A percentile compares a stretch with the other conserved stretches of the same genome.
Evolutionary conservation across 1,140 invertebrate genomes (phyloP).

Genomic region (Zophobas atratus): DNA sequence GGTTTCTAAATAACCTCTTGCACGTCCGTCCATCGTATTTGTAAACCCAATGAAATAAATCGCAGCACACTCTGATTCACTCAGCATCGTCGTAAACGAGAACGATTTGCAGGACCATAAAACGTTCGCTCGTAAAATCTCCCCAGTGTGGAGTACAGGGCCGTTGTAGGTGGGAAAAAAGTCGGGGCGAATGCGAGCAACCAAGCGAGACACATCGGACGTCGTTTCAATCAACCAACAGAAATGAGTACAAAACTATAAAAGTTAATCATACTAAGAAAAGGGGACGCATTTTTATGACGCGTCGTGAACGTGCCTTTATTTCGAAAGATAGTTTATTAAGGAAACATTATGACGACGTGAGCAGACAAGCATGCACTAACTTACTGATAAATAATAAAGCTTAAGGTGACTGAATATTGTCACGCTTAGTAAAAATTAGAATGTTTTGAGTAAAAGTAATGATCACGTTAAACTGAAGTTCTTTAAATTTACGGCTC

Average conservation of each 20-base stretch:
- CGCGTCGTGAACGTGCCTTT: slow-evolving; percentile 26
- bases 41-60: slow-evolving; percentile 55
- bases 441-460: too few species aligned
- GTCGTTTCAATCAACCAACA: slow-evolving; percentile 10
- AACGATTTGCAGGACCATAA: slow-evolving; percentile 54
- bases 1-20: slow-evolving; percentile 20
- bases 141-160: slow-evolving; percentile 38
- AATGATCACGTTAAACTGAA: too few species aligned
- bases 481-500: too few species aligned
- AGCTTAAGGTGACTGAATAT: too few species aligned
- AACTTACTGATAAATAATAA: background rate
- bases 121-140: slow-evolving; percentile 56
- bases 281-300: slow-evolving; percentile 25
- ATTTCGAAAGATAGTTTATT: slow-evolving; percentile 16
- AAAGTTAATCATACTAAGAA: background rate
- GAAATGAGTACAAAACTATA: slow-evolving; percentile 1
- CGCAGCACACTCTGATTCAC: slow-evolving; percentile 52
- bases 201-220: slow-evolving; percentile 16
- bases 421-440: too few species aligned
- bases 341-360: background rate
- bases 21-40: slow-evolving; percentile 30
- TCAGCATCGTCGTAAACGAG: slow-evolving; percentile 53
- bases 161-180: slow-evolving; percentile 39
- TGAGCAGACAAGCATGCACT: too few species aligned
- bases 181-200: slow-evolving; percentile 18